A percentile compares a stretch with the other conserved stretches of the same genome.
These are phyloP conservation scores for Diphyllodes magnificus DNA, from an alignment of 2,113 vertebrate species.

Conservation along the genomic window DNA sequence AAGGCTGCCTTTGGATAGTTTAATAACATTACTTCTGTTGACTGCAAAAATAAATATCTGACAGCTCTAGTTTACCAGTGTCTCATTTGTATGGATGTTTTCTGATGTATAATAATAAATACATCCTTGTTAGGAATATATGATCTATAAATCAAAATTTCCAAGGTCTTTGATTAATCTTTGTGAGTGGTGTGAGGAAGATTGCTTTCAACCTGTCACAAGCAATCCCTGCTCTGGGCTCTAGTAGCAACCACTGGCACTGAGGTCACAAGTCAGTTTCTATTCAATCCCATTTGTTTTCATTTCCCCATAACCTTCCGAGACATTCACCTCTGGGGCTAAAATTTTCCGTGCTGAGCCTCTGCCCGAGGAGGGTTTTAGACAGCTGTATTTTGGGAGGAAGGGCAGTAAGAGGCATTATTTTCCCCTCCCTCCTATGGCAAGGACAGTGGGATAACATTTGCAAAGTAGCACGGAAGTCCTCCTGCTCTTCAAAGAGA, in stretches of 20 bases:
- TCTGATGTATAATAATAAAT: conserved; percentile 7
- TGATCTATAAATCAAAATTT: neutral
- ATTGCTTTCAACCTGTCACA: neutral
- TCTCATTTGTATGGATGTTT: neutral
- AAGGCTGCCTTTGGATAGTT: neutral
- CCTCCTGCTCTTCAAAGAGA: neutral
- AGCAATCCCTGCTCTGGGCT: neutral
- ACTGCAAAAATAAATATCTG: conserved; percentile 22
- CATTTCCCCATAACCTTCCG: neutral
- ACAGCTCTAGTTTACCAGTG: neutral
- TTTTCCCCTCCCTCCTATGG: neutral
- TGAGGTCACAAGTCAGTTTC: conserved; percentile 9
- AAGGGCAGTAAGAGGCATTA: neutral
- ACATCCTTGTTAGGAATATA: neutral
- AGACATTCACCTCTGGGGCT: neutral
- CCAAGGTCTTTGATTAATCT: conserved; percentile 8
- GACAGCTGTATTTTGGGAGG: neutral
- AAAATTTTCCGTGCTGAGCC: neutral
- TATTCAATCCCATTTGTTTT: neutral
- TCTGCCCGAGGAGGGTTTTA: neutral
- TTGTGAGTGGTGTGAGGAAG: neutral
- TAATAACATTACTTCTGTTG: neutral
- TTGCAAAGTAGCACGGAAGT: neutral
- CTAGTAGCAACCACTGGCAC: neutral
- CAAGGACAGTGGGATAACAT: neutral